Base-by-base conservation (phyloP, 2,113 vertebrate species). In the Pipra filicauda region DNA sequence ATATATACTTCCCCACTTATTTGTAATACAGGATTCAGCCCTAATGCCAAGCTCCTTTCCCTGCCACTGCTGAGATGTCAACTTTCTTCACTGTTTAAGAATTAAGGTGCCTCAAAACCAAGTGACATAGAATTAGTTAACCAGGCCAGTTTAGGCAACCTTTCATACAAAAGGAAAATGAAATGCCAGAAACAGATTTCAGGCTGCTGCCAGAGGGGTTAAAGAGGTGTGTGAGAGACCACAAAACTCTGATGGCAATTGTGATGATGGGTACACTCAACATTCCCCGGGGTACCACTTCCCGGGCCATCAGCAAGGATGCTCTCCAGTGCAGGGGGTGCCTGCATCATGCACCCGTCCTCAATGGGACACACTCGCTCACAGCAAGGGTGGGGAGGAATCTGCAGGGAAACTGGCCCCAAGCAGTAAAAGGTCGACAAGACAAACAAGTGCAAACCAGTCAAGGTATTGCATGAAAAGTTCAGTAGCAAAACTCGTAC, bases 281-380 rank as follows among this genome's bases (percentile, higher is more conserved):
- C 1, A 3, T 35, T 77, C 30, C 8, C 8, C 46, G 28, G 51
- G 2, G 27, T 44, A 71, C 20, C 21, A 44, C 77, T 46, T 75
- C 43, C 57, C 1, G 2, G 31, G 57, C 57, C 57, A 35, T 59
- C n/a, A 16, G n/a, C 0, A 0, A 30, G 70, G 54, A 8, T 18
- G 52, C 55, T 69, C 46, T 46, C 62, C 46, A 11, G 24, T 3
- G 28, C 46, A 51, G 55, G 22, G 55, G 46, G 52, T 57, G 58
- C 69, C 59, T 26, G 57, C 7, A 9, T 15, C 2, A 0, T 2
- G 4, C 33, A 33, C 27, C 59, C 46, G 3, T 33, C 44, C 55
- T 46, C 88, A 43, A 7, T 0, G 2, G 24, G 14, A 7, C 44
- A 31, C 2, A 0, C 43, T 8, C 5, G 12, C 27, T 20, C 3